phyloP scores from a whole-genome alignment of 1,140 invertebrate species.

The Temnothorax longispinosus region DNA sequence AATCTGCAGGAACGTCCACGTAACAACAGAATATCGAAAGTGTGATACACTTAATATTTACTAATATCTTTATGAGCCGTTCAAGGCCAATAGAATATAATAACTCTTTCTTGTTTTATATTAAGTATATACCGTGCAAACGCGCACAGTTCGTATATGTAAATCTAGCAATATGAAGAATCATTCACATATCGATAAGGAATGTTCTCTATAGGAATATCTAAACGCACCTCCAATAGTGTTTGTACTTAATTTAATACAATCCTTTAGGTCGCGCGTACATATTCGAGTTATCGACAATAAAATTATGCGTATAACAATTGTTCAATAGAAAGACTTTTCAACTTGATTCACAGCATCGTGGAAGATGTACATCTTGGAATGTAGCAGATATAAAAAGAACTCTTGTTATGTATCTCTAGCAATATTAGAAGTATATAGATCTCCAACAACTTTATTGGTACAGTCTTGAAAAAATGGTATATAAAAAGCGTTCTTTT shows the following conservation, averaged over 20 bases:
- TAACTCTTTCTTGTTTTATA: slow-evolving; percentile 43
- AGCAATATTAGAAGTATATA: slow-evolving; percentile 23
- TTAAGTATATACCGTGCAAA: slow-evolving; percentile 46
- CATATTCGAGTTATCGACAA: slow-evolving; percentile 47
- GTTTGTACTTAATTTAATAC: slow-evolving; percentile 78
- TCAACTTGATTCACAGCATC: slow-evolving; percentile 55
- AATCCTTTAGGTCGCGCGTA: slow-evolving; percentile 42
- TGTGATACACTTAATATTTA: slow-evolving; percentile 37
- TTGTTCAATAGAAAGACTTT: slow-evolving; percentile 71
- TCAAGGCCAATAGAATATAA: slow-evolving; percentile 45
- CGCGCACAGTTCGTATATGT: slow-evolving; percentile 41
- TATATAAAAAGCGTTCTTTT: slow-evolving; percentile 69
- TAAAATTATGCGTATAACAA: slow-evolving; percentile 46
- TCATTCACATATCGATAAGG: slow-evolving; percentile 57
- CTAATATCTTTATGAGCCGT: slow-evolving; percentile 58
- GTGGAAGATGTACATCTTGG: slow-evolving; percentile 67
- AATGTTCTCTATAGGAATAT: slow-evolving; percentile 65
- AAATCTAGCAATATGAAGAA: slow-evolving; percentile 56
- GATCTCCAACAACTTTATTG: slow-evolving; percentile 59
- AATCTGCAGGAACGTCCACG: slow-evolving; percentile 29
- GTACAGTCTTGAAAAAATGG: slow-evolving; percentile 68
- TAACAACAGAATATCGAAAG: slow-evolving; percentile 64
- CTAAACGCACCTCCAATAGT: slow-evolving; percentile 42
- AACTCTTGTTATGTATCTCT: slow-evolving; percentile 14
- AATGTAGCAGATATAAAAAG: slow-evolving; percentile 67